phyloP scores from a whole-genome alignment of 1,140 invertebrate species.

The Cydia amplana region DNA sequence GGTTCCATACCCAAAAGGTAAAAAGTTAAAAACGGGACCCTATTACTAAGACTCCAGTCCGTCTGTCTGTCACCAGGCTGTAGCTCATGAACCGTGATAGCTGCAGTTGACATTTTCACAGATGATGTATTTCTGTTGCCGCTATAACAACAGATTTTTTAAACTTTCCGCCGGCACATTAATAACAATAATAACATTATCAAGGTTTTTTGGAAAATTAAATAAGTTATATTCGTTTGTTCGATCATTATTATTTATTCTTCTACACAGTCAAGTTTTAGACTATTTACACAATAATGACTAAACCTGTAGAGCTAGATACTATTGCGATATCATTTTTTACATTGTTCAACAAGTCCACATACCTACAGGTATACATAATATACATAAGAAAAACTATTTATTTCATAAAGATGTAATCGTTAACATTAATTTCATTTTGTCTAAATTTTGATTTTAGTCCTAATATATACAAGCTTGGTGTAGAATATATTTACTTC shows the following conservation, averaged over 20 bases:
- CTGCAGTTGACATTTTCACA: too few species aligned
- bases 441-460: neutral
- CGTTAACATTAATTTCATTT: neutral
- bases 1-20: too few species aligned
- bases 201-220: neutral
- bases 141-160: too few species aligned
- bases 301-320: neutral
- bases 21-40: too few species aligned
- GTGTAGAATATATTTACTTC: neutral
- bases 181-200: too few species aligned
- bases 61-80: too few species aligned
- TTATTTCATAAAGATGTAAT: neutral
- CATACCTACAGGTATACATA: neutral
- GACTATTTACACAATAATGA: constrained; percentile 15
- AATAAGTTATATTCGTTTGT: neutral
- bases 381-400: constrained; percentile 13
- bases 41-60: too few species aligned
- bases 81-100: too few species aligned
- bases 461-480: constrained; percentile 11
- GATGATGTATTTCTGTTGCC: too few species aligned
- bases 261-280: constrained; percentile 16
- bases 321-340: neutral
- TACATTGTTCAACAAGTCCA: neutral
- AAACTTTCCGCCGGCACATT: neutral
- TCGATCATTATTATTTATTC: constrained; percentile 7